phyloP scores from a whole-genome alignment of 2,888 invertebrate genomes.

The Quadroppia sp. region DNA sequence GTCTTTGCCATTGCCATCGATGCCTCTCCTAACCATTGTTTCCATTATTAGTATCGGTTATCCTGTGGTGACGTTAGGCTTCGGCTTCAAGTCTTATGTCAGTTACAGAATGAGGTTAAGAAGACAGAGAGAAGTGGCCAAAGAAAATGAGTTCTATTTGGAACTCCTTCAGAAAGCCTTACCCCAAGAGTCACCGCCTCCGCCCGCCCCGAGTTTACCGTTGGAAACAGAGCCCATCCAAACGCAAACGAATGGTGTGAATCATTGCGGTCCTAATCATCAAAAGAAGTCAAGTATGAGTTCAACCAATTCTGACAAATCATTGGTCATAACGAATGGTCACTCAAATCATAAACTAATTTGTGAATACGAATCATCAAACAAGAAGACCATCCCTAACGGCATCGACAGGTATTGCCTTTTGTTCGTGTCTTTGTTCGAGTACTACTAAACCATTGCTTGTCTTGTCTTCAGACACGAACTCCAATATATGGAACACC shows the following conservation, averaged over 20 bases:
- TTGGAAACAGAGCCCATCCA: conserved; percentile 49
- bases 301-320: conserved; percentile 41
- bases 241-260: conserved; percentile 53
- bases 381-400: conserved; percentile 12
- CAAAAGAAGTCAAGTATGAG: conserved; percentile 45
- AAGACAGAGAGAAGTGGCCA: conserved; percentile 85
- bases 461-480: conserved; percentile 43
- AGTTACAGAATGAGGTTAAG: conserved; percentile 80
- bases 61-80: conserved; percentile 91
- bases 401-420: conserved; percentile 28
- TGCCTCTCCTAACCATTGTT: conserved; percentile 19
- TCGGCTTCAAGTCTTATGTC: conserved; percentile 89
- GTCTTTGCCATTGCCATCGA: no score
- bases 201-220: conserved; percentile 15
- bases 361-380: conserved; percentile 22
- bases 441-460: neutral
- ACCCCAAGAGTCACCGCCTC: conserved; percentile 62
- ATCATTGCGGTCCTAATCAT: conserved; percentile 47
- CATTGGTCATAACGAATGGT: conserved; percentile 38
- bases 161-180: conserved; percentile 85
- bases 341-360: conserved; percentile 38
- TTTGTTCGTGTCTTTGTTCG: neutral
- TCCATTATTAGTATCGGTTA: conserved; percentile 70
- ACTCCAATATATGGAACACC: conserved; percentile 55
- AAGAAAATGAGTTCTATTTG: conserved; percentile 91